Evolutionary conservation across 1,140 invertebrate genomes (phyloP), one percentile per base, ranked within the genome.

Genomic region (Glomeris maerens): DNA sequence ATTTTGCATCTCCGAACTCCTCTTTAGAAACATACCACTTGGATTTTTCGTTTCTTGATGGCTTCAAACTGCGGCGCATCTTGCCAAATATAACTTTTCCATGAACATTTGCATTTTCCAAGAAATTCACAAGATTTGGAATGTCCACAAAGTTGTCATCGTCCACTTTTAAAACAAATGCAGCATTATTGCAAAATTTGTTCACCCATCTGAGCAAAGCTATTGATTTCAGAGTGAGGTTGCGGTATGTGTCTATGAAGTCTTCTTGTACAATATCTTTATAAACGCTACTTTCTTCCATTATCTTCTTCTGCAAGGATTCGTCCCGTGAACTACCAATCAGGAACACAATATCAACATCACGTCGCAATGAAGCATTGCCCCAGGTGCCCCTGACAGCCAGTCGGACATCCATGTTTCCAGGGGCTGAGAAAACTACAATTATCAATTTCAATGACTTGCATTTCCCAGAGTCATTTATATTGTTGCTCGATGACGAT

Each of bases 191-290:
- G 47, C 64, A 65, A 39, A 55, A 49, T 5, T 41, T 47, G 4
- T 60, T 58, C 3, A 60, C 59, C 78, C 84, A 85, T 63, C 89
- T 89, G 38, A 92, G 66, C 65, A 88, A 74, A 76, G 86, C 80
- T 14, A 87, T 75, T 17, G 82, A 84, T 64, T 95, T 95, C 4
- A 93, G 64, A 0, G 89, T 94, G 45, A 95, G 70, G 74, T 96
- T 95, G 63, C 88, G 84, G 65, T 95, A 95, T 1, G 81, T 80
- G 65, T 96, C 91, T 10, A 82, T 61, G 62, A 92, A 94, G 47
- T 78, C 77, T 64, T 90, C 87, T 68, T 92, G 84, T 31, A 96
- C 80, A n/a, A 96, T 78, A 65, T 96, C 90, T 25, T 79, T 75
- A 57, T 79, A 78, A 23, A 67, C 66, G 2, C 74, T 63, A 41